Evolutionary conservation across 1,140 invertebrate genomes (phyloP), one percentile per base, ranked within the genome.

Genomic region (Bombus terrestris): DNA sequence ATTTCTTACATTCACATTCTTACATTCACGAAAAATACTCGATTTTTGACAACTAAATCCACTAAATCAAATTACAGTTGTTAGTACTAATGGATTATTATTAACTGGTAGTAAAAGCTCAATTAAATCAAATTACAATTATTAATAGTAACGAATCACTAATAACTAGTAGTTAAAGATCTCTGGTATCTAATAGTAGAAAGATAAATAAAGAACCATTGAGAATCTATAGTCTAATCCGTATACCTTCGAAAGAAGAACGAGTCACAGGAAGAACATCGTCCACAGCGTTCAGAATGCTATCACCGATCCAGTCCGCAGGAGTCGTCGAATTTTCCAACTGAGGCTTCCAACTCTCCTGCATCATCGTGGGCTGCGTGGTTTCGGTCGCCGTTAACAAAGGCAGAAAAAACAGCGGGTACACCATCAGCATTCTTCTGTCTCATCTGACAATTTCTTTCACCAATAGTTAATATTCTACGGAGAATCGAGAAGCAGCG

Each of bases 291-390:
- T 90, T 89, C 8, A 91, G 12, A 39, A 92, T 83, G 22, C 86
- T 86, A 57, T 92, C 88, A n/a, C 88, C 66, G 53, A 93, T 83
- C 87, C 91, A 91, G 39, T 81, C 85, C 37, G 71, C 64, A 53
- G 57, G 66, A 18, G 53, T 57, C 37, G 39, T 76, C 28, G 74
- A 64, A 6, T 47, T 53, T 32, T 86, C 25, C 18, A 39, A 15
- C 4, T 59, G 73, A 43, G 77, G 57, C 4, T 43, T 85, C 74
- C 72, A 76, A 22, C 43, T 28, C 10, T 83, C 71, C 43, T 83
- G 37, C 53, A 74, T 83, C 10, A 41, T 59, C 28, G 74, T 77
- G 2, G 88, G 47, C 72, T 86, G 83, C n/a, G 62, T n/a, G 25
- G 35, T 78, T 64, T 81, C 83, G 43, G 83, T 47, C 15, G 69